phyloP scores from a whole-genome alignment of 2,113 vertebrate species.

The Ammodytes marinus region DNA sequence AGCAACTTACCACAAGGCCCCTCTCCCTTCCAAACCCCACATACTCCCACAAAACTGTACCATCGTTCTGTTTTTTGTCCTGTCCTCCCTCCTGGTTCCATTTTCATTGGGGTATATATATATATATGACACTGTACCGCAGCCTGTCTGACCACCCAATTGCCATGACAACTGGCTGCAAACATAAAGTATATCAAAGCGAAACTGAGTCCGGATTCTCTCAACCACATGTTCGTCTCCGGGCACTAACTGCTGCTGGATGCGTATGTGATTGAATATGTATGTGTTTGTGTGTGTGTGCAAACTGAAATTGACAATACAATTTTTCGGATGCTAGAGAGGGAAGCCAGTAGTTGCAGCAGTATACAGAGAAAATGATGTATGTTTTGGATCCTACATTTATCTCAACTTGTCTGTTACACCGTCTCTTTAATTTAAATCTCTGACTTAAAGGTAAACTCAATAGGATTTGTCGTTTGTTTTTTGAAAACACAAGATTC shows the following conservation, averaged over 20 bases:
- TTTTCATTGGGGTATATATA: slow-evolving; percentile 59
- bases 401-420: slow-evolving; percentile 2
- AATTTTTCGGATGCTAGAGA: slow-evolving; percentile 26
- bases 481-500: too few species aligned
- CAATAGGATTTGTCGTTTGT: too few species aligned
- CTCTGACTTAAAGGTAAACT: slow-evolving; percentile 19
- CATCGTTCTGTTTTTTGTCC: slow-evolving; percentile 47
- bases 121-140: slow-evolving; percentile 63
- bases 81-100: slow-evolving; percentile 42
- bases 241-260: slow-evolving; percentile 47
- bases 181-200: slow-evolving; percentile 70
- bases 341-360: not conserved
- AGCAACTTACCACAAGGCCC: slow-evolving; percentile 44
- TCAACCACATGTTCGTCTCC: slow-evolving; percentile 63
- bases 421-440: slow-evolving; percentile 18
- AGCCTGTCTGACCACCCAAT: slow-evolving; percentile 65
- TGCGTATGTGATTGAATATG: slow-evolving; percentile 35
- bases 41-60: slow-evolving; percentile 28
- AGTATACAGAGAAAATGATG: not conserved
- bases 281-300: not conserved
- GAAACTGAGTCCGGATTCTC: slow-evolving; percentile 75
- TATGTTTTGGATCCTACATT: slow-evolving; percentile 5
- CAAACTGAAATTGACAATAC: slow-evolving; percentile 29
- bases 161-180: slow-evolving; percentile 72
- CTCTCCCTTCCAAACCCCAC: slow-evolving; percentile 1